Conservation (phyloP, 2,888 invertebrate genomes). For the Parascotia fuliginaria region DNA sequence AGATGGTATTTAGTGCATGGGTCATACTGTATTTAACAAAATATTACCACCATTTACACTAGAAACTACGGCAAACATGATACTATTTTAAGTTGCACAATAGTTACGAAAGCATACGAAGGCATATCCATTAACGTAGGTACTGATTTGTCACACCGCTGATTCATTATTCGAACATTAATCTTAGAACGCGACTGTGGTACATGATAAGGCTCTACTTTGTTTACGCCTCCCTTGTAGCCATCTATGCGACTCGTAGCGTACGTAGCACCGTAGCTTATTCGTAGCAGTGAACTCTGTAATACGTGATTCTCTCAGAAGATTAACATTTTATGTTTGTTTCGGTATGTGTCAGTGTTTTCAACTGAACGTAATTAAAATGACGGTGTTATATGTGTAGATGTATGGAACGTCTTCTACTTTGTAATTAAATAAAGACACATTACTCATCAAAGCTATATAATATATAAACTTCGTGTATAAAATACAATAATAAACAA, state of each 20-base stretch:
- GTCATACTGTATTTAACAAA: no score
- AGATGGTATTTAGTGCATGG: no score
- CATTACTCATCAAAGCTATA: neutral
- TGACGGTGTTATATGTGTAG: neutral
- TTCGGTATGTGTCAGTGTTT: slow-evolving; percentile 4
- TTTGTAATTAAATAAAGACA: neutral
- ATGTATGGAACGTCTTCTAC: neutral
- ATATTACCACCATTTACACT: no score
- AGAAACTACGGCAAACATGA: slow-evolving; percentile 2
- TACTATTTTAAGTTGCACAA: slow-evolving; percentile 25
- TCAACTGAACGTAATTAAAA: slow-evolving; percentile 4
- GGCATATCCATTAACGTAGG: slow-evolving; percentile 46
- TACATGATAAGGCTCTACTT: slow-evolving; percentile 21
- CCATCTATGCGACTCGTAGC: slow-evolving; percentile 34
- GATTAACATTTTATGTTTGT: slow-evolving; percentile 9
- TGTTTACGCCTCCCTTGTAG: slow-evolving; percentile 49
- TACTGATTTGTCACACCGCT: slow-evolving; percentile 73
- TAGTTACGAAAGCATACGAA: slow-evolving; percentile 31
- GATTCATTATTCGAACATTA: slow-evolving; percentile 20
- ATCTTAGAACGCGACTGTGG: slow-evolving; percentile 17
- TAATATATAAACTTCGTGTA: neutral
- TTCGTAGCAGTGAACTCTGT: slow-evolving; percentile 20
- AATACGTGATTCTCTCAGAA: slow-evolving; percentile 6
- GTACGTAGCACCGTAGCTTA: slow-evolving; percentile 19
- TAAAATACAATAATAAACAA: neutral